Evolutionary conservation across 2,113 vertebrate genomes (phyloP), one percentile per base, ranked within the genome.

Genomic region (Pomatostomus ruficeps): DNA sequence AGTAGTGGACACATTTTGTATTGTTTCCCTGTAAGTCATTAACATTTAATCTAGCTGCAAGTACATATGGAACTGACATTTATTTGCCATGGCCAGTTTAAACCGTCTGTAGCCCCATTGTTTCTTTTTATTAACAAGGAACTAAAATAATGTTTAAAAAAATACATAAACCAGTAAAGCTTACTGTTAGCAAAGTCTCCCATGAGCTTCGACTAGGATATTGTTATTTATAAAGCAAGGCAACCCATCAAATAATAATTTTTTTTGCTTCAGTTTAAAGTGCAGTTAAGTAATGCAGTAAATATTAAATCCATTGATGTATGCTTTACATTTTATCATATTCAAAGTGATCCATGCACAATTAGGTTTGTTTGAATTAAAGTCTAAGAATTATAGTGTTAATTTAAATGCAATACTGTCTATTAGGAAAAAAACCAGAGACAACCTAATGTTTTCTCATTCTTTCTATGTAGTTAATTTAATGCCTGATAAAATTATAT

Each of bases 301-400:
- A 94, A 89, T 90, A 91, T 59, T 85, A 85, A 89, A 91, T 43
- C 38, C 22, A 17, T 46, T 90, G 62, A 70, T 79, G 40, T 67
- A 63, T 76, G 55, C 22, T 79, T 91, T 94, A 48, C 24, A 16
- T 83, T 93, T 91, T 76, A 89, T 90, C 67, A 33, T 80, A 62
- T 74, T 89, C 71, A 67, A 85, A 94, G 67, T 70, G 71, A 90
- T 90, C 58, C 78, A 90, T 85, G 89, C 89, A 40, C 89, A 88
- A 94, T 96, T 96, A 96, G 51, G 71, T 88, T 93, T 89, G 62
- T 78, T 91, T 91, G 91, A 95, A 90, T 93, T 95, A 94, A 90
- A 90, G 82, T 38, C 63, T 81, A 85, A 88, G 85, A 90, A 84
- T 93, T 88, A 91, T 45, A 59, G 28, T 15, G 24, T 67, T 91